Evolutionary conservation across 2,888 invertebrate species (phyloP).

Genomic region (Pherbina coryleti): DNA sequence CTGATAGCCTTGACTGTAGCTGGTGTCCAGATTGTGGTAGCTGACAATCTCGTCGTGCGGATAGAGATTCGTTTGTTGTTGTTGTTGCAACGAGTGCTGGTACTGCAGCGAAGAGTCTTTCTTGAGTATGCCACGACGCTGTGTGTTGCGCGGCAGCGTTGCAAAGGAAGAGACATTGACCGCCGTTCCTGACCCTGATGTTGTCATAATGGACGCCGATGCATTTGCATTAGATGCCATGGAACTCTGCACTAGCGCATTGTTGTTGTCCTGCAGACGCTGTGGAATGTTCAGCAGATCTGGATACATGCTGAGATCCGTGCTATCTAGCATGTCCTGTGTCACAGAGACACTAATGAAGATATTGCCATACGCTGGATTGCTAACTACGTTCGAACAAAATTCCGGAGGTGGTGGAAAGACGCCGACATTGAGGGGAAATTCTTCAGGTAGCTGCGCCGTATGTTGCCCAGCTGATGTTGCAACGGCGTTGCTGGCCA

Average conservation of each 20-base stretch:
- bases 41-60: constrained; percentile 69
- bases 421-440: constrained; percentile 70
- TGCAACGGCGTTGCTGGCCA: constrained; percentile 48
- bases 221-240: constrained; percentile 3
- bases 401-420: constrained; percentile 75
- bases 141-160: constrained; percentile 70
- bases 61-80: constrained; percentile 62
- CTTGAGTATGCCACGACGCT: constrained; percentile 68
- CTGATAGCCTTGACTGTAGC: constrained; percentile 57
- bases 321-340: constrained; percentile 76
- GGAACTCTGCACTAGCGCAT: constrained; percentile 37
- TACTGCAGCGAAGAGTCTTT: constrained; percentile 64
- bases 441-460: constrained; percentile 66
- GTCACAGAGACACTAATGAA: constrained; percentile 86
- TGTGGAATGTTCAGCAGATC: constrained; percentile 82
- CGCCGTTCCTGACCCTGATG: constrained; percentile 48
- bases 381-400: constrained; percentile 69
- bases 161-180: constrained; percentile 69
- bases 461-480: not conserved
- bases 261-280: constrained; percentile 67
- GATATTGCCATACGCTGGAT: constrained; percentile 75
- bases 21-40: constrained; percentile 68
- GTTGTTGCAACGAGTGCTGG: constrained; percentile 42
- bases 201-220: constrained; percentile 4
- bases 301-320: constrained; percentile 80